Evolutionary conservation across 2,888 invertebrate species (phyloP), one percentile per base, ranked within the genome.

Genomic region (Chymomyza caudatula): DNA sequence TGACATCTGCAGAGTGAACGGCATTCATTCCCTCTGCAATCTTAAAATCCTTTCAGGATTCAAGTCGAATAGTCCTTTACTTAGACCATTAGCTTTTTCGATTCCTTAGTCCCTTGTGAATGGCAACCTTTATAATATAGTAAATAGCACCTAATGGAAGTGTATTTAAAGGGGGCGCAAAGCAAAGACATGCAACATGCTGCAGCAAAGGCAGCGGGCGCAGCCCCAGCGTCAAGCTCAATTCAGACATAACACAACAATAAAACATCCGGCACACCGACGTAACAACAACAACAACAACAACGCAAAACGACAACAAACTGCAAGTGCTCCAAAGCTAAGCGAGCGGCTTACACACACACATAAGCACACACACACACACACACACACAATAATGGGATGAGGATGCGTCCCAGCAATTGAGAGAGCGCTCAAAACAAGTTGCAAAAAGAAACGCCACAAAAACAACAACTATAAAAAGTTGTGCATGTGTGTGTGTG

Each of bases 201-300:
- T 58, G 29, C 6, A 51, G 19, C 22, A 4, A 5, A 51, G 11
- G 13, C 19, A 51, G 51, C 51, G 13, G 51, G 51, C 51, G 51
- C 13, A 51, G 51, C 20, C 51, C 51, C 19, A 47, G 47, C 8
- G 29, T 37, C 5, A 4, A 37, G 29, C 29, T 37, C 49, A 13
- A 37, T 4, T 37, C 58, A 59, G 53, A 58, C 56, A 60, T 47
- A 65, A 53, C 52, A 67, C 60, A 81, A 73, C 71, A 75, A 75
- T 73, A 83, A 77, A 72, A 72, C 77, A 72, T 73, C 78, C 75
- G 81, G 76, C 71, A 19, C 68, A 52, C n/a, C 42, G 49, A 49
- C 17, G 49, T 47, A 42, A 56, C 29, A 23, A 56, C 29, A 63
- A 59, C 42, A 23, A 47, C 56, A 63, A 67, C 60, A 69, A 69